Conservation (phyloP, 2,888 invertebrate species). For the Chouioia cunea region DNA sequence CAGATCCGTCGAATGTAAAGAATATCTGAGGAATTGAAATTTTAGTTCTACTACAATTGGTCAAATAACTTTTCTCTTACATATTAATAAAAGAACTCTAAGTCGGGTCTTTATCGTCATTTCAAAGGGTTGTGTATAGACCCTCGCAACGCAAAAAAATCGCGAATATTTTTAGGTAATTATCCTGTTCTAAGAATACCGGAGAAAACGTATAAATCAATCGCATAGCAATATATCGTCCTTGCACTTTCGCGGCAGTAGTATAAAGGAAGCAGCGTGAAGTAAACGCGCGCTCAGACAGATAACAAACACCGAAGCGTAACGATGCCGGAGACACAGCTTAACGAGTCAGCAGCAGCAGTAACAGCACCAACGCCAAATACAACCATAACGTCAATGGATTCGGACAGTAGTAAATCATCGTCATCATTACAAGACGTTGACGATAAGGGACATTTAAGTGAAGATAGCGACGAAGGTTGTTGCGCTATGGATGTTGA, state of each 20-base stretch:
- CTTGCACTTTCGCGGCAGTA: constrained; percentile 43
- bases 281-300: constrained; percentile 21
- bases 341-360: neutral
- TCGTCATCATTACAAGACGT: neutral
- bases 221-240: constrained; percentile 18
- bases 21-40: no score
- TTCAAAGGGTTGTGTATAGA: no score
- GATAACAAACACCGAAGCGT: neutral
- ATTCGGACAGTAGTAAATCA: neutral
- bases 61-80: no score
- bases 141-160: no score
- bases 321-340: constrained; percentile 4
- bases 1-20: no score
- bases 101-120: no score
- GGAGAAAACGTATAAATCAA: no score
- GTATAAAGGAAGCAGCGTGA: constrained; percentile 44
- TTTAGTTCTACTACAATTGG: no score
- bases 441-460: neutral
- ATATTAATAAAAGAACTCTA: no score
- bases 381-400: neutral
- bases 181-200: no score
- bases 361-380: neutral
- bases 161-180: no score
- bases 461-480: neutral
- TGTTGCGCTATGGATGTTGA: neutral